These are phyloP conservation scores for Philaethria dido DNA, from an alignment of 2,888 invertebrate species.

Conservation along the genomic window DNA sequence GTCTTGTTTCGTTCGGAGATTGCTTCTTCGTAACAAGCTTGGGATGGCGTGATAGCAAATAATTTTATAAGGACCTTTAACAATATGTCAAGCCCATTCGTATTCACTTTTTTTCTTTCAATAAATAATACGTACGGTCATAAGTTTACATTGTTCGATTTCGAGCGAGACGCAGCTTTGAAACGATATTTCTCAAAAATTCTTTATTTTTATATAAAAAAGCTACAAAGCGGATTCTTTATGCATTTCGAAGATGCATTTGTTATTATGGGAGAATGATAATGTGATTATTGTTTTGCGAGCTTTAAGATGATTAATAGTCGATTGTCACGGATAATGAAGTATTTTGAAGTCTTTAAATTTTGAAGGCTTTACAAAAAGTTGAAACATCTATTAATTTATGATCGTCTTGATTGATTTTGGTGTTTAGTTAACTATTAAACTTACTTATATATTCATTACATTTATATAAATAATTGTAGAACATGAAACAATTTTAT, in stretches of 20 bases:
- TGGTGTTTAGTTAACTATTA: constrained; percentile 27
- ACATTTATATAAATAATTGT: background rate
- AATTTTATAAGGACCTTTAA: constrained; percentile 80
- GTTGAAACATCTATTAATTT: constrained; percentile 47
- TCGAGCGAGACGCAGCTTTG: constrained; percentile 65
- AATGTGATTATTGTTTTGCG: constrained; percentile 84
- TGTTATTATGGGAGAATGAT: constrained; percentile 82
- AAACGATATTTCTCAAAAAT: constrained; percentile 75
- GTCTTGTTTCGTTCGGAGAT: constrained; percentile 63
- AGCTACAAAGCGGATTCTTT: constrained; percentile 74
- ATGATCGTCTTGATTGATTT: constrained; percentile 45
- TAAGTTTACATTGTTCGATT: constrained; percentile 81
- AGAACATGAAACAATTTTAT: background rate
- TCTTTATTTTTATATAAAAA: constrained; percentile 67
- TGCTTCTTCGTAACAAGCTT: constrained; percentile 69
- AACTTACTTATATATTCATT: background rate
- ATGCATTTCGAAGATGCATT: constrained; percentile 77
- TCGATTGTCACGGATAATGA: constrained; percentile 78
- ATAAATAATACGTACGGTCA: constrained; percentile 79
- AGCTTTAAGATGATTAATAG: constrained; percentile 76
- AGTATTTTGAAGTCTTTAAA: constrained; percentile 67
- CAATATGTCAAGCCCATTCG: constrained; percentile 78
- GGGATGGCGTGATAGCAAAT: constrained; percentile 82
- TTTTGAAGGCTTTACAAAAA: constrained; percentile 52
- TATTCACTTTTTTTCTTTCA: constrained; percentile 73